Evolutionary conservation across 1,140 invertebrate genomes (phyloP).

Genomic region (Temnothorax nylanderi): DNA sequence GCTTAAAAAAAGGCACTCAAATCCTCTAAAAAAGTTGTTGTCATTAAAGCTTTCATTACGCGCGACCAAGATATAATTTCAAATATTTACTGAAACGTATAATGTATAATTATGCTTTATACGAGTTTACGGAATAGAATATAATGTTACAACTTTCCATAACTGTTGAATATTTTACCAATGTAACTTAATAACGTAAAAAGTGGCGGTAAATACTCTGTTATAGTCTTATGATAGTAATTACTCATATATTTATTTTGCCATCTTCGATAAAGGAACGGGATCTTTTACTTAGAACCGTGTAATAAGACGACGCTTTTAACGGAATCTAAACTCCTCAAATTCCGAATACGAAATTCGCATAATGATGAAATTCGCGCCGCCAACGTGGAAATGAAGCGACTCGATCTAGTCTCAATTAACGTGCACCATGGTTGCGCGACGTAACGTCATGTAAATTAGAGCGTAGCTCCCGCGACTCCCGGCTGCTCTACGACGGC

Average conservation of each 20-base stretch:
- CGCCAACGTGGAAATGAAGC: slow-evolving; percentile 47
- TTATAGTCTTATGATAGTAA: not conserved
- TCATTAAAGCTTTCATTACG: not conserved
- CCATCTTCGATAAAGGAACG: not conserved
- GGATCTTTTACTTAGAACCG: not conserved
- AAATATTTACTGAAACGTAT: not conserved
- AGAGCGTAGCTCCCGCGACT: slow-evolving; percentile 33
- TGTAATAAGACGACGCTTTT: not conserved
- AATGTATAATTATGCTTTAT: not conserved
- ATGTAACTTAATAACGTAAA: not conserved
- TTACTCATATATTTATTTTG: not conserved
- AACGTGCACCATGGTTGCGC: slow-evolving; percentile 26
- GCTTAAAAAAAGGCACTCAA: not conserved
- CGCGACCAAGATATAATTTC: slow-evolving; percentile 15
- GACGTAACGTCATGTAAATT: slow-evolving; percentile 59
- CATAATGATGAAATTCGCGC: slow-evolving; percentile 28
- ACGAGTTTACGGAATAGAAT: no score
- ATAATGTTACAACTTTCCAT: not conserved
- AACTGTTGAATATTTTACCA: not conserved
- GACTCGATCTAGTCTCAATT: slow-evolving; percentile 50
- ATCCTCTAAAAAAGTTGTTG: not conserved
- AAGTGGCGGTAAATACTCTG: not conserved
- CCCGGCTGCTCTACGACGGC: not conserved
- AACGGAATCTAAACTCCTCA: slow-evolving; percentile 12
- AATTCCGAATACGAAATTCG: slow-evolving; percentile 50